phyloP scores from a whole-genome alignment of 2,888 invertebrate genomes.

The Chesias legatella region DNA sequence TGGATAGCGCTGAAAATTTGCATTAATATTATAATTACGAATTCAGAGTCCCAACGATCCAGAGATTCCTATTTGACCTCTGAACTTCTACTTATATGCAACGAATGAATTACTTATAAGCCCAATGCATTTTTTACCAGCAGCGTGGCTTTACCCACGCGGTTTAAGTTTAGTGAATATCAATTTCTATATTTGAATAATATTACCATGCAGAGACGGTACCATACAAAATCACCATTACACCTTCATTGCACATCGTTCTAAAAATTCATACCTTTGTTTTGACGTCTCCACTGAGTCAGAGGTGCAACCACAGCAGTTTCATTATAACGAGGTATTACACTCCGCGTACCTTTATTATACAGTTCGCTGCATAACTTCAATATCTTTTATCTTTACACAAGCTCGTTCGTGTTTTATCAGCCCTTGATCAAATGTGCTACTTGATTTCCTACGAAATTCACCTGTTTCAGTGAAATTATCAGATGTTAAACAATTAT shows the following conservation, averaged over 20 bases:
- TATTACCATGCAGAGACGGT: too few species aligned
- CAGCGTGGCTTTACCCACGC: too few species aligned
- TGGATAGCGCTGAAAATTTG: too few species aligned
- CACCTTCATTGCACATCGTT: neutral
- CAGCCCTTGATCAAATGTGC: slow-evolving; percentile 19
- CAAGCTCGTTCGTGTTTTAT: slow-evolving; percentile 26
- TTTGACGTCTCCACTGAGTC: neutral
- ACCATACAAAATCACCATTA: too few species aligned
- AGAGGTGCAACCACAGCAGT: slow-evolving; percentile 13
- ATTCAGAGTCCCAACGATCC: too few species aligned
- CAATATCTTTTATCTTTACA: slow-evolving; percentile 19
- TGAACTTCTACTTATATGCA: too few species aligned
- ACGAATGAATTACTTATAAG: too few species aligned
- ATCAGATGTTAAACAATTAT: slow-evolving; percentile 30
- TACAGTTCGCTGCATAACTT: neutral
- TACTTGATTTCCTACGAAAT: slow-evolving; percentile 18
- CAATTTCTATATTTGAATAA: too few species aligned
- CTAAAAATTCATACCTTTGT: slow-evolving; percentile 6
- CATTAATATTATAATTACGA: too few species aligned
- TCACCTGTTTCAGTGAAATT: slow-evolving; percentile 14
- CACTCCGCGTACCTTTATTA: slow-evolving; percentile 3
- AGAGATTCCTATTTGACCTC: too few species aligned
- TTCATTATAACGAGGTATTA: slow-evolving; percentile 9
- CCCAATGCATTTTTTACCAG: too few species aligned
- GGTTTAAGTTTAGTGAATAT: too few species aligned